These are phyloP conservation scores for Parasteatoda tepidariorum DNA, from an alignment of 1,140 invertebrate genomes.

Conservation along the genomic window DNA sequence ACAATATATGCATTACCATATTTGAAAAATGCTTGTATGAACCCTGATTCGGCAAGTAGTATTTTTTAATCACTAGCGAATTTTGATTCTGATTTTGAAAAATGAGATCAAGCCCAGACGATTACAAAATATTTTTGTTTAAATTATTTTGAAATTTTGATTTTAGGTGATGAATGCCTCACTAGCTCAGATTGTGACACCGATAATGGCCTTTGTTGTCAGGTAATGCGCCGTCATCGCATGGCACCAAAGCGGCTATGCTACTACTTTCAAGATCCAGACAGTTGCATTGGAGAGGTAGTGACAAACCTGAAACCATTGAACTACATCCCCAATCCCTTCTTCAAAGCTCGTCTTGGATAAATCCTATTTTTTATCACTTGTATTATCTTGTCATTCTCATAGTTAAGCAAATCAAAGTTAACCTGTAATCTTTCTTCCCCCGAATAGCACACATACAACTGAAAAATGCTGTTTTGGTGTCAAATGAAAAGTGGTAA, in stretches of 20 bases:
- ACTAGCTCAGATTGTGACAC: slow-evolving; percentile 89
- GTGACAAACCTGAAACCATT: slow-evolving; percentile 71
- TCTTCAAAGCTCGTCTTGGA: slow-evolving; percentile 60
- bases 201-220: slow-evolving; percentile 84
- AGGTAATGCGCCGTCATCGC: slow-evolving; percentile 84
- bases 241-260: slow-evolving; percentile 86
- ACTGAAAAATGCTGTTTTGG: too few species aligned
- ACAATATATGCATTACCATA: too few species aligned
- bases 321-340: slow-evolving; percentile 19
- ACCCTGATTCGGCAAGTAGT: too few species aligned
- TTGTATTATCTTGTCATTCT: too few species aligned
- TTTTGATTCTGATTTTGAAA: too few species aligned
- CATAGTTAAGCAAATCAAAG: not conserved
- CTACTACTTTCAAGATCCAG: slow-evolving; percentile 89
- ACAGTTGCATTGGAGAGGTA: slow-evolving; percentile 87
- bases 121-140: too few species aligned
- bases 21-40: too few species aligned
- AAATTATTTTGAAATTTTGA: not conserved
- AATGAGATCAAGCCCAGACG: too few species aligned
- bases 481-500: too few species aligned
- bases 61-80: too few species aligned
- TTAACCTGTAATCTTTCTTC: not conserved
- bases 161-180: slow-evolving; percentile 81
- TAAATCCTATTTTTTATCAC: too few species aligned
- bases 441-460: not conserved